Percentiles rank a stretch among this genome's conserved stretches.
phyloP scores from a whole-genome alignment of 2,797 vertebrate species.

The Echiichthys vipera region DNA sequence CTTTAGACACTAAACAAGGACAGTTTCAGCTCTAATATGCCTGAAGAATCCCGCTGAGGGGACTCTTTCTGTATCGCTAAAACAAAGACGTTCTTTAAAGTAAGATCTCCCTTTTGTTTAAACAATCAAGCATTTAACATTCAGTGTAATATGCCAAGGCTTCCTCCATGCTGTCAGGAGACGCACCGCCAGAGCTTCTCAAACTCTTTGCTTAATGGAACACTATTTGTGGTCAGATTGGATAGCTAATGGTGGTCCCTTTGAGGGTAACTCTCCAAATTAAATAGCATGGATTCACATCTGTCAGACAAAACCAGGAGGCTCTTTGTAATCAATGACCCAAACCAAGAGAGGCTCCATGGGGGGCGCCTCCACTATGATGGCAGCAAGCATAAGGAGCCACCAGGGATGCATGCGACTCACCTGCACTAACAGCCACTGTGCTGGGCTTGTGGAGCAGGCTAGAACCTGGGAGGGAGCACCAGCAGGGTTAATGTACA shows the following conservation, averaged over 20 bases:
- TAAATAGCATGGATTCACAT: constrained; percentile 90
- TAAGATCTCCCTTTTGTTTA: constrained; percentile 85
- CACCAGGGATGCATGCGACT: constrained; percentile 84
- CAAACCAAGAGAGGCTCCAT: constrained; percentile 85
- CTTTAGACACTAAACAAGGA: constrained; percentile 87
- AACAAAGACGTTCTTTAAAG: constrained; percentile 84
- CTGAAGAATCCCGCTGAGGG: constrained; percentile 79
- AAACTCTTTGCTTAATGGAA: constrained; percentile 86
- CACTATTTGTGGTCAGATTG: constrained; percentile 88
- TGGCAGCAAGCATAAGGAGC: constrained; percentile 82
- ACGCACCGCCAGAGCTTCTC: constrained; percentile 74
- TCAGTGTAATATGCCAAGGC: constrained; percentile 75
- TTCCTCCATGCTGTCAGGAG: constrained; percentile 77
- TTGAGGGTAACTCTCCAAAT: constrained; percentile 89
- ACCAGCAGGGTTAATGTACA: constrained; percentile 85
- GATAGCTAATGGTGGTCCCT: constrained; percentile 88
- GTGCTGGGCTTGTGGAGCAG: constrained; percentile 62
- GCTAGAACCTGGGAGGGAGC: constrained; percentile 62
- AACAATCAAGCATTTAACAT: constrained; percentile 85
- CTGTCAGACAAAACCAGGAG: constrained; percentile 91
- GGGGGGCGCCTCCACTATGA: constrained; percentile 79
- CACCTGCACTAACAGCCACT: constrained; percentile 84
- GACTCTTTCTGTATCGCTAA: constrained; percentile 81
- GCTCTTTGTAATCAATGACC: constrained; percentile 91
- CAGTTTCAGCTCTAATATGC: constrained; percentile 85